phyloP scores from a whole-genome alignment of 2,888 invertebrate genomes.

The Melangyna quadrimaculata region DNA sequence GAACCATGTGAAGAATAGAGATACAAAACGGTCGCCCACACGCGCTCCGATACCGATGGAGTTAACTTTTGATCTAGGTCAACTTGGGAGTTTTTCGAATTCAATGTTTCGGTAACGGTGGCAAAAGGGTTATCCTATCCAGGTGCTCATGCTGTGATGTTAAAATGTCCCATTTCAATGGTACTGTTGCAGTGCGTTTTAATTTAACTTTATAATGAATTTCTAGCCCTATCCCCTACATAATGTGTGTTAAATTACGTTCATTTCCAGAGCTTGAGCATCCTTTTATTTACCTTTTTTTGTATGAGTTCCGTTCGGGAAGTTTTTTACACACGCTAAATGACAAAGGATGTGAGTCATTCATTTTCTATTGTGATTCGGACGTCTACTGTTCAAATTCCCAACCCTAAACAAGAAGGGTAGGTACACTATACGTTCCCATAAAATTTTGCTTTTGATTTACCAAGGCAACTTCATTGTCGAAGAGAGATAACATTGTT shows the following conservation, averaged over 20 bases:
- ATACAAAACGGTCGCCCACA: conserved; percentile 16
- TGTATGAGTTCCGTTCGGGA: not conserved
- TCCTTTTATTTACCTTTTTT: not conserved
- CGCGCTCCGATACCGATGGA: not conserved
- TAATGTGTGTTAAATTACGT: conserved; percentile 1
- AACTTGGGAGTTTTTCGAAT: conserved; percentile 1
- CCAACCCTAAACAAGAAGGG: not conserved
- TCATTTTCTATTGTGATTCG: not conserved
- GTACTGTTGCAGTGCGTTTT: conserved; percentile 5
- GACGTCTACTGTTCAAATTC: not conserved
- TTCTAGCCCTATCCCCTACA: not conserved
- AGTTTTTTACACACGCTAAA: not conserved
- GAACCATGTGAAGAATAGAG: not conserved
- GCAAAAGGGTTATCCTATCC: not conserved
- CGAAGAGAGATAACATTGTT: conserved; percentile 15
- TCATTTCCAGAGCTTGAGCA: not conserved
- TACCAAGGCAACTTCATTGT: conserved; percentile 5
- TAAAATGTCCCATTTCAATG: conserved; percentile 1
- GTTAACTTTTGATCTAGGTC: conserved; percentile 14
- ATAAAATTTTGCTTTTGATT: conserved; percentile 5
- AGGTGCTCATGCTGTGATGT: not conserved
- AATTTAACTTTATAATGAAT: conserved; percentile 18
- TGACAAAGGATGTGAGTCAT: conserved; percentile 4
- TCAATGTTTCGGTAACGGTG: not conserved
- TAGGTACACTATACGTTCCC: not conserved